Base-by-base conservation (phyloP, 2,797 vertebrate species). In the Vespertilio murinus region DNA sequence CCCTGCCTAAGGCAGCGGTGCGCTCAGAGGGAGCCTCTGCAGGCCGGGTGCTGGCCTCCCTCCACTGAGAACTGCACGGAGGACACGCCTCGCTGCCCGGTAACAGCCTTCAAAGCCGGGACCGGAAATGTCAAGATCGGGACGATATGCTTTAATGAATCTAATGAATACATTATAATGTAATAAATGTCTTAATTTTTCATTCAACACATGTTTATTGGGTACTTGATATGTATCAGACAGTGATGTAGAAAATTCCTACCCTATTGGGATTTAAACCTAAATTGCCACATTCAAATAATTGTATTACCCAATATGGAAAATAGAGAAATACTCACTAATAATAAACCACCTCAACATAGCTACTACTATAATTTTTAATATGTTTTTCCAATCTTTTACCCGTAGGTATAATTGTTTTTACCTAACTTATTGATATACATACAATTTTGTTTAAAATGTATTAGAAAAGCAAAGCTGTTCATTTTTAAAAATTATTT, bases 251-350 rank as follows among this genome's bases (percentile, higher is more conserved):
- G 49, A 94, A 94, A 93, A 33, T 52, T 7, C 18, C 35, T 79
- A 74, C 7, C 25, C 8, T 89, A 17, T 20, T 8, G 6, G 16
- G 20, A 85, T n/a, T 69, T 79, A 16, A 85, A 87, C 18, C 78
- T 87, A 92, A 91, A 80, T 54, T 67, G 79, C 70, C 40, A 83
- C 2, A 70, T 90, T 87, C 61, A 96, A 88, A 56, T 71, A 93
- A 52, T 30, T 91, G n/a, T 33, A 73, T 80, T 80, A 74, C 6
- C 18, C 81, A 88, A 70, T 74, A 74, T 42, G 5, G 20, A 81
- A 88, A 92, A 75, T 5, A 78, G 1, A 88, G 40, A 86, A 84
- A 85, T 83, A 47, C 20, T 64, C 16, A 18, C 22, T 47, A 52
- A 90, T 38, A n/a, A 64, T 49, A 92, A 93, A 56, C 11, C 8